Evolutionary conservation across 2,797 vertebrate species (phyloP).

Genomic region (Epinephelus coioides): DNA sequence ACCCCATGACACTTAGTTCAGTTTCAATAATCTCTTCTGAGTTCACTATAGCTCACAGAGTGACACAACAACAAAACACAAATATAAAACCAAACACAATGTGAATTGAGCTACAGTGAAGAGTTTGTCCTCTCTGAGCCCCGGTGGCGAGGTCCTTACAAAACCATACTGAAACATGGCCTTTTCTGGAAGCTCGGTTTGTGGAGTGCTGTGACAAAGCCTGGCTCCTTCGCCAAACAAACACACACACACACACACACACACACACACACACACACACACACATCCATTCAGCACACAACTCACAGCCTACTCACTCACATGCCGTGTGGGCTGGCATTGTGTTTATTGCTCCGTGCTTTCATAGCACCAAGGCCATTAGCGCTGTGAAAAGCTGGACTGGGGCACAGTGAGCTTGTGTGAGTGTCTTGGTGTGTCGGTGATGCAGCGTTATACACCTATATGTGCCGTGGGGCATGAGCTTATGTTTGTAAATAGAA

Average conservation of each 20-base stretch:
- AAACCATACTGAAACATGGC: constrained; percentile 68
- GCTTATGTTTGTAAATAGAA: constrained; percentile 55
- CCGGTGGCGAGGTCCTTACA: constrained; percentile 41
- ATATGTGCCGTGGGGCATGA: constrained; percentile 30
- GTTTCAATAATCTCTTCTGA: background rate
- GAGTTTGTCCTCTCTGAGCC: constrained; percentile 46
- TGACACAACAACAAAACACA: background rate
- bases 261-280: constrained; percentile 41
- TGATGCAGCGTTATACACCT: constrained; percentile 14
- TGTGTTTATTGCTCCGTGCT: constrained; percentile 72
- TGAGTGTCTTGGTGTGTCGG: constrained; percentile 28
- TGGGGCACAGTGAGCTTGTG: constrained; percentile 45
- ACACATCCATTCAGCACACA: constrained; percentile 66
- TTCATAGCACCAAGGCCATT: constrained; percentile 74
- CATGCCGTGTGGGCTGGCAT: constrained; percentile 69
- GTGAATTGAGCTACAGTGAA: constrained; percentile 25
- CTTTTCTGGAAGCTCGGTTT: constrained; percentile 72
- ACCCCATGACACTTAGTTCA: background rate
- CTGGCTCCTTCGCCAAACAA: constrained; percentile 57
- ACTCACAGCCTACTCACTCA: constrained; percentile 65
- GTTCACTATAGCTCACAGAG: background rate
- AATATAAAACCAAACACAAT: background rate
- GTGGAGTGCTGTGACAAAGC: constrained; percentile 68
- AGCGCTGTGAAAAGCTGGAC: constrained; percentile 68
- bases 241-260: constrained; percentile 34